phyloP scores from a whole-genome alignment of 2,797 vertebrate species.

The Anas acuta region DNA sequence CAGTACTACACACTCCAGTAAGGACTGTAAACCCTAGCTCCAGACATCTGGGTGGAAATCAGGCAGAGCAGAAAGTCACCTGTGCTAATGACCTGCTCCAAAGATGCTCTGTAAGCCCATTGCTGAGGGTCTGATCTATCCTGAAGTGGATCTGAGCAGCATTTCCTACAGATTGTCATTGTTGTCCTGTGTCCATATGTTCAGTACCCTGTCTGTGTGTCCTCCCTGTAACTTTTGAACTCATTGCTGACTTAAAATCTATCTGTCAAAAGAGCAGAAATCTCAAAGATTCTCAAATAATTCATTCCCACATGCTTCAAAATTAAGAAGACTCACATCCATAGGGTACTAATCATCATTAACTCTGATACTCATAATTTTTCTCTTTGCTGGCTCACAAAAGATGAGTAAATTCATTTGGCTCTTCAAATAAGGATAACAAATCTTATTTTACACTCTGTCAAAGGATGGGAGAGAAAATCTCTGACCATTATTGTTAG shows the following conservation, averaged over 20 bases:
- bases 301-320: not conserved
- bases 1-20: not conserved
- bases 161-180: not conserved
- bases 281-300: not conserved
- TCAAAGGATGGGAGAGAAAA: not conserved
- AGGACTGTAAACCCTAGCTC: not conserved
- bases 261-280: not conserved
- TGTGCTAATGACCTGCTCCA: not conserved
- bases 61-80: not conserved
- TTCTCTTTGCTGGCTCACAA: not conserved
- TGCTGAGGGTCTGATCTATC: not conserved
- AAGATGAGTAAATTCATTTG: not conserved
- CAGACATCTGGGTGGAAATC: not conserved
- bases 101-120: not conserved
- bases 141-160: not conserved
- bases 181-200: too few relatives aligned
- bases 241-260: not conserved
- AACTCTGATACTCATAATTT: fast-evolving
- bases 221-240: not conserved
- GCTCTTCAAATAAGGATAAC: not conserved
- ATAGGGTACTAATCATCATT: not conserved
- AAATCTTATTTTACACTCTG: not conserved
- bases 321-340: not conserved
- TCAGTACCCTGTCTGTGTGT: not conserved
- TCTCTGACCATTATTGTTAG: not conserved